Base-by-base conservation (phyloP, 1,140 invertebrate species). In the Acromyrmex echinatior region DNA sequence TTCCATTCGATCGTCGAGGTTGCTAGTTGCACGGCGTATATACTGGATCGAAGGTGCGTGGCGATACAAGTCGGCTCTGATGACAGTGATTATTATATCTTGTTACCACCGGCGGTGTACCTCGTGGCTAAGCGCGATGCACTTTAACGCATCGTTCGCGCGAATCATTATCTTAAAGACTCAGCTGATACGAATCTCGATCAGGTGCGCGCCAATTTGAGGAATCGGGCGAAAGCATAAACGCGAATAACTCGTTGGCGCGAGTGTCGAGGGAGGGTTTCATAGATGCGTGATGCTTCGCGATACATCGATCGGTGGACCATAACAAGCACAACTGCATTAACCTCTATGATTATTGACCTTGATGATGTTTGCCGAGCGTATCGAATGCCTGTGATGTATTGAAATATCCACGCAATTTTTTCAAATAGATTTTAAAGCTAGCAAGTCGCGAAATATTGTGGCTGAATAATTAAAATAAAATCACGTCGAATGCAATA, bases 11-110 rank as follows among this genome's bases (percentile, higher is more conserved):
- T 88, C 85, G 60, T 16, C 62, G 53, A 65, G 21, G 5, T 58
- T 45, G 84, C 53, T 86, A 71, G 82, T 86, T 79, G 81, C 78
- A 28, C 73, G 51, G 62, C 88, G 88, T 51, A 51, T 16, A 16
- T 16, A 16, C 49, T 53, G 45, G 63, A 80, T 56, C 56, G 82
- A 51, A 84, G 86, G 62, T 58, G 49, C 49, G 51, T 49, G 51
- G 62, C 88, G 90, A 86, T 85, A 86, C 89, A 73, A 90, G 80
- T 28, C 86, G 73, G 63, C 77, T 78, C 80, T 92, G 89, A 92
- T 92, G 91, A 92, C 90, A 92, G 91, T 92, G 89, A 92, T 92
- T 92, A 92, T 90, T 92, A 90, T 92, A 90, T 90, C 91, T 90
- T 91, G 91, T 92, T 92, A 92, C 91, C 91, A 91, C 89, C 88